Evolutionary conservation across 1,140 invertebrate species (phyloP).

Genomic region (Leptinotarsa lineolata): DNA sequence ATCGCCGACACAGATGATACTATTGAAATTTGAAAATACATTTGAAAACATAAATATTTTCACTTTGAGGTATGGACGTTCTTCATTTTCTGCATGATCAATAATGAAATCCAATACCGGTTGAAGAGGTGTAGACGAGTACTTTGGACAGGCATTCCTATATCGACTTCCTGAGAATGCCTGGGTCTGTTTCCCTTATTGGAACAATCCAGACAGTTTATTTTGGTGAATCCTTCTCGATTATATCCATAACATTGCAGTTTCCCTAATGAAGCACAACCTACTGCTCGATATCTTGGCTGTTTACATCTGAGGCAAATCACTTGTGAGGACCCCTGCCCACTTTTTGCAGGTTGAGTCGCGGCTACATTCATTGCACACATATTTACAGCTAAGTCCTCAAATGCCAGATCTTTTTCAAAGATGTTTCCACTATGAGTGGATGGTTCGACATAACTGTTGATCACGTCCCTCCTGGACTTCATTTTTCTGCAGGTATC

Average conservation of each 20-base stretch:
- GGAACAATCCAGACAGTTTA: neutral
- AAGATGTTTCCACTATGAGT: too few relatives aligned
- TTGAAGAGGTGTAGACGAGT: neutral
- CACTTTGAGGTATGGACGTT: conserved; percentile 47
- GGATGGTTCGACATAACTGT: neutral
- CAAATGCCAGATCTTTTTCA: too few relatives aligned
- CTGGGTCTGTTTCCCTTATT: neutral
- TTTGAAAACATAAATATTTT: too few relatives aligned
- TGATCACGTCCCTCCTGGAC: neutral
- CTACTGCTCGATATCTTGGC: too few relatives aligned
- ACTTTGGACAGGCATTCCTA: neutral
- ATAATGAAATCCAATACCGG: neutral
- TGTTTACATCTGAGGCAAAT: too few relatives aligned
- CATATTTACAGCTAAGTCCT: too few relatives aligned
- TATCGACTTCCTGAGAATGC: neutral
- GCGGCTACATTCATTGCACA: neutral
- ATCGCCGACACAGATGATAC: too few relatives aligned
- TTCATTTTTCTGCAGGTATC: conserved; percentile 25
- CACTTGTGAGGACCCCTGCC: too few relatives aligned
- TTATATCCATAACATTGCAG: neutral
- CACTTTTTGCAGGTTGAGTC: too few relatives aligned
- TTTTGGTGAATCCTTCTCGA: neutral
- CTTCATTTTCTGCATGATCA: conserved; percentile 30
- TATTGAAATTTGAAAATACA: too few relatives aligned
- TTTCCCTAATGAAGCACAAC: too few relatives aligned